Evolutionary conservation across 2,113 vertebrate species (phyloP).

Genomic region (Lepisosteus oculatus): DNA sequence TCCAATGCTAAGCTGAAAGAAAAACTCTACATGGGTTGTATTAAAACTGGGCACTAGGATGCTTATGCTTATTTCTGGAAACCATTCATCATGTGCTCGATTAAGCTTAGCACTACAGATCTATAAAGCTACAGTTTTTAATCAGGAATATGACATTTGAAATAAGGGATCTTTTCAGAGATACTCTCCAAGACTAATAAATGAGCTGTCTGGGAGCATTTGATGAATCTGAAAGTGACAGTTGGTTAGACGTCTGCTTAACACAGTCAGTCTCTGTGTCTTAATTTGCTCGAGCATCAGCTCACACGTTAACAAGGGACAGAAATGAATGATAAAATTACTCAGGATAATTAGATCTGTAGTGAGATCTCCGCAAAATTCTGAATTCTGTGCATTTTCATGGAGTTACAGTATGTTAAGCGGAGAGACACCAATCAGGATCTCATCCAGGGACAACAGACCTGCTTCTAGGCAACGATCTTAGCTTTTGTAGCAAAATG

Average conservation of each 20-base stretch:
- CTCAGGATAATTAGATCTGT: no score
- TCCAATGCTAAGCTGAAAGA: background rate
- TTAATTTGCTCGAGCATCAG: background rate
- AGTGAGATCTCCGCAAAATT: no score
- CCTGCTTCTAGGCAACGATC: no score
- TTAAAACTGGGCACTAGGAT: constrained; percentile 2
- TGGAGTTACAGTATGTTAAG: no score
- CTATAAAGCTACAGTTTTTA: constrained; percentile 17
- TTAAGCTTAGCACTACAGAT: constrained; percentile 29
- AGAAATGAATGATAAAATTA: background rate
- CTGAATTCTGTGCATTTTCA: no score
- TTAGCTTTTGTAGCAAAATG: no score
- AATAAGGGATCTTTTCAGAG: constrained; percentile 25
- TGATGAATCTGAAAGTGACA: background rate
- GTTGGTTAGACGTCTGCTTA: background rate
- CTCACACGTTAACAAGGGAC: background rate
- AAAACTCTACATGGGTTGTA: background rate
- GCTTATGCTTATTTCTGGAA: constrained; percentile 26
- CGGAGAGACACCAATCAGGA: no score
- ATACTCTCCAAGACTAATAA: constrained; percentile 4
- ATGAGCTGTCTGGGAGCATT: background rate
- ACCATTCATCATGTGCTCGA: constrained; percentile 30
- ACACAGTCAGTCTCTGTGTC: background rate
- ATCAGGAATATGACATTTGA: constrained; percentile 33
- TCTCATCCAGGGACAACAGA: no score